Base-by-base conservation (phyloP, 2,888 invertebrate species). In the Andrena dorsata region DNA sequence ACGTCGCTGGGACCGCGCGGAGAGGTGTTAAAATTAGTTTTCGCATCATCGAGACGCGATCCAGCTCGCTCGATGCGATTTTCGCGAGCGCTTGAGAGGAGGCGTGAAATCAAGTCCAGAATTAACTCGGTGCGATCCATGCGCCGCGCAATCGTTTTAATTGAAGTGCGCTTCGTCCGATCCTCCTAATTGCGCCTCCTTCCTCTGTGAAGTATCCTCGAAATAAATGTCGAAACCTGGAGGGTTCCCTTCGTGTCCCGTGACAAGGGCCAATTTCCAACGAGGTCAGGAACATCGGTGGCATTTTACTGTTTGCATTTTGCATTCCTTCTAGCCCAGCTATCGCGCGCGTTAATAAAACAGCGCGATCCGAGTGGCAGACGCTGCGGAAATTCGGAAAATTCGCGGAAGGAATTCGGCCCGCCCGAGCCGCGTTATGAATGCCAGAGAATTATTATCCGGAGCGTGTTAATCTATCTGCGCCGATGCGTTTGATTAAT, bases 11-110 rank as follows among this genome's bases (percentile, higher is more conserved):
- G 2, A 1, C 1, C 56, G 1, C 26, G 8, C 10, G 23, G 2
- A 53, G 76, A 56, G 47, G 58, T 2, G 80, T 64, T 74, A 71
- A 81, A 71, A 81, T 83, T 80, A 77, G 82, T 81, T 80, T 81
- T 68, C 70, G 76, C 69, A 61, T 51, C 60, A 53, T 51, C 71
- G 61, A 56, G 53, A n/a, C 65, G 51, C 28, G 20, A 61, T 26
- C 23, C 28, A 51, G 47, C 23, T 16, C 8, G 20, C 64, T 41
- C 41, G n/a, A 13, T 10, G 23, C 26, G 41, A 78, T 74, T 60
- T 78, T 32, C 30, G 41, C 49, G 41, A 60, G 73, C 20, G 32
- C 13, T 58, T 8, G 28, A 58, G 28, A 32, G 10, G 10, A 16
- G 8, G 2, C 28, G 28, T 56, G 41, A 76, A 56, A 76, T 78